Percentiles rank a stretch among this genome's conserved stretches.
These are phyloP conservation scores for Microtus oregoni DNA, from an alignment of 2,113 vertebrate species.

Conservation along the genomic window DNA sequence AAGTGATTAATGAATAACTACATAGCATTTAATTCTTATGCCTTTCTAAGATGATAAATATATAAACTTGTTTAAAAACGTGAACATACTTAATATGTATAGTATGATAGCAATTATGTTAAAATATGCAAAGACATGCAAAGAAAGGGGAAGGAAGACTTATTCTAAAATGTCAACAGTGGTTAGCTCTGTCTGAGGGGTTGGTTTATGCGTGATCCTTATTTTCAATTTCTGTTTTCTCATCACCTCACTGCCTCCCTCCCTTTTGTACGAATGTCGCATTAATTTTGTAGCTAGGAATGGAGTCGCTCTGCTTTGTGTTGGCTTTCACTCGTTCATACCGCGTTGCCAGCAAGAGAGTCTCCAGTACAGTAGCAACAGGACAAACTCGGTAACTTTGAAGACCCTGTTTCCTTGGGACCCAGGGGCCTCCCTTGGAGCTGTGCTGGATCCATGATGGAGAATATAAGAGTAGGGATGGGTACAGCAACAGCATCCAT, in stretches of 20 bases:
- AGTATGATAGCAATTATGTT: constrained; percentile 54
- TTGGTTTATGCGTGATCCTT: constrained; percentile 44
- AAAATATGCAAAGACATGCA: constrained; percentile 64
- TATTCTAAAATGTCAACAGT: constrained; percentile 63
- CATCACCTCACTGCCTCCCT: not conserved
- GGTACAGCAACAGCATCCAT: not conserved
- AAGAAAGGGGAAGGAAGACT: constrained; percentile 5
- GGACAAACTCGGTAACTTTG: not conserved
- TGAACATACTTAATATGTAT: constrained; percentile 55
- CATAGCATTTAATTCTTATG: constrained; percentile 59
- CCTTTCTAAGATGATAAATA: constrained; percentile 28
- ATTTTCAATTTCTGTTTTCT: constrained; percentile 23
- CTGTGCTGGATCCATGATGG: not conserved
- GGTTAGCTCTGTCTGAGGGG: constrained; percentile 14
- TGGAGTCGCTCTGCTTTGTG: not conserved
- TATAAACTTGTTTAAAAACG: constrained; percentile 55
- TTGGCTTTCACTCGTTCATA: not conserved
- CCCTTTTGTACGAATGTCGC: not conserved
- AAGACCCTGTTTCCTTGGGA: not conserved
- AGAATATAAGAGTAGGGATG: not conserved
- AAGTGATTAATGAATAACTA: constrained; percentile 40
- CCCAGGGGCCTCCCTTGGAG: not conserved
- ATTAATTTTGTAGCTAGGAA: constrained; percentile 41
- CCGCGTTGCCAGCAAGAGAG: not conserved
- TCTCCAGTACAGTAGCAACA: not conserved